Evolutionary conservation across 2,113 vertebrate genomes (phyloP).

Genomic region (Sphyrna mokarran): DNA sequence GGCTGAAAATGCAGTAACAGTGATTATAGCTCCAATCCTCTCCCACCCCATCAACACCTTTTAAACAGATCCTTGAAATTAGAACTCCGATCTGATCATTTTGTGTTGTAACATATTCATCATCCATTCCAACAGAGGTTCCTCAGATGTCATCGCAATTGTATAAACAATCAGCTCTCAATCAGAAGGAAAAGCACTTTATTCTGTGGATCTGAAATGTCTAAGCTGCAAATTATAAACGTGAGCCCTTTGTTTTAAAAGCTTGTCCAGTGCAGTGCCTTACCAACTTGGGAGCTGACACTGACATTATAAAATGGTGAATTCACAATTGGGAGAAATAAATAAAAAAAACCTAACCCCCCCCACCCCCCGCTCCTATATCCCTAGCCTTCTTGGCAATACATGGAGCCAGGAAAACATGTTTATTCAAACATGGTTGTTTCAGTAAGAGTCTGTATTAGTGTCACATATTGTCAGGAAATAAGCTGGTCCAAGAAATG

Average conservation of each 20-base stretch:
- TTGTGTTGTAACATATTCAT: neutral
- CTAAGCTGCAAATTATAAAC: neutral
- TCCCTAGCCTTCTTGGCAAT: neutral
- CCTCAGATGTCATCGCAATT: neutral
- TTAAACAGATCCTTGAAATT: neutral
- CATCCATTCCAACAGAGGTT: neutral
- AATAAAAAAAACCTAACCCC: neutral
- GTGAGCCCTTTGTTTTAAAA: neutral
- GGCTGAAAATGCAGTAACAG: neutral
- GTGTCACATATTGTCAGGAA: conserved; percentile 15
- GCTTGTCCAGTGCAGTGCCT: conserved; percentile 20
- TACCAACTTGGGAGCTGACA: neutral
- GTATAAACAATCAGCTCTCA: neutral
- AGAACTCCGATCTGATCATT: neutral
- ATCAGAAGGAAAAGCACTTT: conserved; percentile 12
- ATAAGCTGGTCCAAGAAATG: neutral
- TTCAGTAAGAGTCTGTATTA: neutral
- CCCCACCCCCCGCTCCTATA: neutral
- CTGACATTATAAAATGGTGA: neutral
- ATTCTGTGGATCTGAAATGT: neutral
- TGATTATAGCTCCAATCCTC: neutral
- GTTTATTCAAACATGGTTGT: neutral
- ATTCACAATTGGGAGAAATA: neutral
- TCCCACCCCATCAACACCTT: neutral
- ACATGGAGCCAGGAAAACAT: neutral